These are phyloP conservation scores for Dasyornis broadbenti DNA, from an alignment of 2,113 vertebrate species.

Conservation along the genomic window DNA sequence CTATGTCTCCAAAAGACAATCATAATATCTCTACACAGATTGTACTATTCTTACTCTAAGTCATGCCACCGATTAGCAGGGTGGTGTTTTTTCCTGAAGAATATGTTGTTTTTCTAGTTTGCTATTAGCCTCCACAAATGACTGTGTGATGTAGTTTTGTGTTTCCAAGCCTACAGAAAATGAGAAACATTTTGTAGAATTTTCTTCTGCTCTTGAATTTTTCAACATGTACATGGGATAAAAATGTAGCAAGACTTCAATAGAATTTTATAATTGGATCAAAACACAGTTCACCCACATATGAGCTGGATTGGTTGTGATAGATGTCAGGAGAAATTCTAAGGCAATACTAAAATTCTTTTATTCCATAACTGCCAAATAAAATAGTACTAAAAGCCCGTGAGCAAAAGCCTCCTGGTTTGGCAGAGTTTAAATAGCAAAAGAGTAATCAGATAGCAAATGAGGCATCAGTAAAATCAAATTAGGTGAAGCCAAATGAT, in stretches of 20 bases:
- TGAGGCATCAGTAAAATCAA: constrained; percentile 26
- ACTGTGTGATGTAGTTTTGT: neutral
- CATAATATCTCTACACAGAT: neutral
- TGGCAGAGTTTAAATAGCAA: constrained; percentile 28
- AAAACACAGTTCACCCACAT: constrained; percentile 62
- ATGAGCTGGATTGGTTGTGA: constrained; percentile 55
- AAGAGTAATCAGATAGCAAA: constrained; percentile 22
- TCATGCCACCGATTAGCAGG: neutral
- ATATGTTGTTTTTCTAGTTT: neutral
- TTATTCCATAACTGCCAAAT: constrained; percentile 59
- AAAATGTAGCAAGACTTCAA: constrained; percentile 51
- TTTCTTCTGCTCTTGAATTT: constrained; percentile 44
- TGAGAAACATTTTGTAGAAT: constrained; percentile 40
- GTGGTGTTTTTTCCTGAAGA: neutral
- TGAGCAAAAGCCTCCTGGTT: constrained; percentile 50
- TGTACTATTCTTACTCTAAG: neutral
- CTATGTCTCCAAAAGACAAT: neutral
- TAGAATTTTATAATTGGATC: constrained; percentile 59
- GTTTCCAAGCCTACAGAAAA: constrained; percentile 40
- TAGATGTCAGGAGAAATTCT: constrained; percentile 62
- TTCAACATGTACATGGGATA: constrained; percentile 42
- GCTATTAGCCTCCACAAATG: constrained; percentile 7
- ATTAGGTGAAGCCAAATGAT: neutral
- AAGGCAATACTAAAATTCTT: constrained; percentile 50
- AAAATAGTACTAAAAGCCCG: constrained; percentile 52